phyloP scores from a whole-genome alignment of 2,113 vertebrate species.

The Onychostoma macrolepis region DNA sequence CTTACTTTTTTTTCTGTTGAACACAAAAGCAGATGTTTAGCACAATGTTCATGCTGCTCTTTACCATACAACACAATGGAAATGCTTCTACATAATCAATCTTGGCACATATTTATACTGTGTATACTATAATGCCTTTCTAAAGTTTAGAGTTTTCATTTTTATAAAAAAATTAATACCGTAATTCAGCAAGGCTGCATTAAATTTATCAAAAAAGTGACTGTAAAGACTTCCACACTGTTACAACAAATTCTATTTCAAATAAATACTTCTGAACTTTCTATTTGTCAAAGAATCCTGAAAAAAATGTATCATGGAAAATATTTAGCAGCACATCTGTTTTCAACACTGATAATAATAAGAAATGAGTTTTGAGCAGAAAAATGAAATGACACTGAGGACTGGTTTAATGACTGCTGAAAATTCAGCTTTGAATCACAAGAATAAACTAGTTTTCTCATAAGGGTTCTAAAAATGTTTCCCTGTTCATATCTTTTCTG shows the following conservation, averaged over 20 bases:
- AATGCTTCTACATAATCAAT: background rate
- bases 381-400: background rate
- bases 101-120: background rate
- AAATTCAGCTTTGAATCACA: background rate
- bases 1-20: background rate
- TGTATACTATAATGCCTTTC: background rate
- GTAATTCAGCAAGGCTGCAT: background rate
- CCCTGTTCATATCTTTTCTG: constrained; percentile 18
- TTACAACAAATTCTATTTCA: background rate
- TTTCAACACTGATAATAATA: background rate
- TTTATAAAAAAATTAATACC: background rate
- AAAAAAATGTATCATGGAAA: background rate
- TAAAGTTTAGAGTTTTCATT: background rate
- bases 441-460: background rate
- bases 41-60: background rate
- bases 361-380: background rate
- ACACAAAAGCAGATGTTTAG: background rate
- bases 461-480: constrained; percentile 3
- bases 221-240: background rate
- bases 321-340: background rate
- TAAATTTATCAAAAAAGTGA: background rate
- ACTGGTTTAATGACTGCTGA: background rate
- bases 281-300: background rate
- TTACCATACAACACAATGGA: background rate
- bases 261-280: background rate